These are phyloP conservation scores for Amphiprion clarkii DNA, from an alignment of 2,797 vertebrate genomes.

Conservation along the genomic window DNA sequence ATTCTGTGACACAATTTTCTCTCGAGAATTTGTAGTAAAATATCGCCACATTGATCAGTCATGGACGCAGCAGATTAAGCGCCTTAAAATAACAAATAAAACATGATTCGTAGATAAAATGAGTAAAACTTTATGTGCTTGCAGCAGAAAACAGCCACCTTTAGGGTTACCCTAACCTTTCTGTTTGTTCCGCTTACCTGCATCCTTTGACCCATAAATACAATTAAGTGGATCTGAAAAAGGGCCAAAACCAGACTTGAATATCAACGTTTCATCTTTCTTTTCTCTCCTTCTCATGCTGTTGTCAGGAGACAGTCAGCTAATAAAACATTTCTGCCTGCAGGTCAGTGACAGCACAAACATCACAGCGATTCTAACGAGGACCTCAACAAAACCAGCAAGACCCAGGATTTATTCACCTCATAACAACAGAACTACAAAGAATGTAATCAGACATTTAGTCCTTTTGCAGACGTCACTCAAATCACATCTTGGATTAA, in stretches of 20 bases:
- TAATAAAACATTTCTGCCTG: constrained; percentile 25
- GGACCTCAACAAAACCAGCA: neutral
- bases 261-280: neutral
- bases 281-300: neutral
- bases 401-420: neutral
- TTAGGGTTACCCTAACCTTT: no score
- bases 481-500: neutral
- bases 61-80: neutral
- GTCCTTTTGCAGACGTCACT: neutral
- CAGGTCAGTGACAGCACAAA: constrained; percentile 8
- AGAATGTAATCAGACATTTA: neutral
- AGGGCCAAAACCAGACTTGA: neutral
- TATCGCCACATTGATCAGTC: neutral
- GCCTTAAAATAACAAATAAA: neutral
- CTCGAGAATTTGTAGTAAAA: neutral
- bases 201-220: no score
- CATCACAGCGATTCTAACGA: neutral
- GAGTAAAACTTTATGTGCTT: no score
- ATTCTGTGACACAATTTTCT: neutral
- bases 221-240: neutral
- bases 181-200: no score
- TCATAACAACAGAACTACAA: neutral
- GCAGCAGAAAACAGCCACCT: no score
- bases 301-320: constrained; percentile 8
- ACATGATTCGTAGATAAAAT: no score